Percentiles rank a stretch among this genome's conserved stretches.
Evolutionary conservation across 2,797 vertebrate species (phyloP).

Genomic region (Alauda arvensis): DNA sequence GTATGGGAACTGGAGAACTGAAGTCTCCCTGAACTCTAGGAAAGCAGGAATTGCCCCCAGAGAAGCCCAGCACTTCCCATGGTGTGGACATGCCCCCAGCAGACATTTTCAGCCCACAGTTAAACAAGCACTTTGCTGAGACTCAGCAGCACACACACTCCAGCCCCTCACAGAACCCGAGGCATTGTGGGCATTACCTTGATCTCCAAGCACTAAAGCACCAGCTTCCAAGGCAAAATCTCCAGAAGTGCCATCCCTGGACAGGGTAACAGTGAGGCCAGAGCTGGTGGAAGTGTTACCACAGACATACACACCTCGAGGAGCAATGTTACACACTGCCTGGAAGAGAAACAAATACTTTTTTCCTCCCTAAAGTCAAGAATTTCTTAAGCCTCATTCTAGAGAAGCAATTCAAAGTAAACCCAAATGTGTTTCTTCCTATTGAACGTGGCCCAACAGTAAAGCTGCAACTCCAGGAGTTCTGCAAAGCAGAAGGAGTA

Average conservation of each 20-base stretch:
- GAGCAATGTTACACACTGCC: constrained; percentile 91
- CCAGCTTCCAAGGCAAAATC: constrained; percentile 95
- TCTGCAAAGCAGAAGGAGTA: background rate
- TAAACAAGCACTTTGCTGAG: background rate
- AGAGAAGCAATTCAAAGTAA: background rate
- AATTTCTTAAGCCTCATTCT: background rate
- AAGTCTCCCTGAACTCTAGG: background rate
- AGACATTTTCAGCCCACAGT: background rate
- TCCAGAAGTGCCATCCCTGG: constrained; percentile 87
- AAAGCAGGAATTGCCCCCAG: background rate
- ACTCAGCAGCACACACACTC: background rate
- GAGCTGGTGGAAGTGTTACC: constrained; percentile 93
- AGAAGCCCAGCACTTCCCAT: background rate
- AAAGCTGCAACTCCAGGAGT: background rate
- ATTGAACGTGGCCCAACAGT: fast-evolving
- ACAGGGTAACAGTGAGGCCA: constrained; percentile 92
- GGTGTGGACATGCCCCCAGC: background rate
- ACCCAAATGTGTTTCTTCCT: background rate
- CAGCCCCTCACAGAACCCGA: background rate
- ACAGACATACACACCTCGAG: constrained; percentile 95
- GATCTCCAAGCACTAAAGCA: constrained; percentile 91
- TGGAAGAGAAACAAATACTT: constrained; percentile 57
- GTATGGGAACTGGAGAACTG: background rate
- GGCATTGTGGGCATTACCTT: constrained; percentile 69
- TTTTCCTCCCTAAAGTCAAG: background rate